A percentile compares a stretch with the other conserved stretches of the same genome.
These are phyloP conservation scores for Cyrtorhinus lividipennis DNA, from an alignment of 1,140 invertebrate species.

Conservation along the genomic window DNA sequence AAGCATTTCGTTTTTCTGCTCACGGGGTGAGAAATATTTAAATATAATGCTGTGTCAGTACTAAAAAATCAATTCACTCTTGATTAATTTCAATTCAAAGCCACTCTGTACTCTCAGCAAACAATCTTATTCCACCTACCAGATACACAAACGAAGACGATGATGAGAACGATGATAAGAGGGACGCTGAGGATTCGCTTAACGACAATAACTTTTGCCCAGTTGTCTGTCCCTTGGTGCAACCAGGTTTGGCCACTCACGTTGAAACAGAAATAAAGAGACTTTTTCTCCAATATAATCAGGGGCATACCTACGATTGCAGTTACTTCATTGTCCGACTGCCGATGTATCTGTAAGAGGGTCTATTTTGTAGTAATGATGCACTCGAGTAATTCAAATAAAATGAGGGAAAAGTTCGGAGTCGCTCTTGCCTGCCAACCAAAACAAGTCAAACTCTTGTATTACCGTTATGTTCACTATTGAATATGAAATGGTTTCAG, in stretches of 20 bases:
- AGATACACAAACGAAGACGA: background rate
- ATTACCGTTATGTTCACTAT: background rate
- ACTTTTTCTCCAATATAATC: background rate
- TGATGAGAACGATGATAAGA: background rate
- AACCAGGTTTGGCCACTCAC: background rate
- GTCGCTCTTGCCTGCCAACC: no score
- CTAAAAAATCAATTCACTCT: background rate
- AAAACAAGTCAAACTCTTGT: background rate
- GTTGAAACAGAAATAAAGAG: background rate
- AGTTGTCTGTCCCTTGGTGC: slow-evolving; percentile 4
- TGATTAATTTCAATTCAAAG: background rate
- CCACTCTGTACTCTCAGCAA: no score
- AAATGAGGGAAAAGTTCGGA: background rate
- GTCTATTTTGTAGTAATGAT: background rate
- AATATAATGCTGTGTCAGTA: background rate
- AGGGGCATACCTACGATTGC: background rate
- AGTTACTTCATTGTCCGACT: background rate
- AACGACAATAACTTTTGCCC: background rate
- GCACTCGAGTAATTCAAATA: background rate
- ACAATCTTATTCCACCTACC: no score
- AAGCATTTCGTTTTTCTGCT: no score
- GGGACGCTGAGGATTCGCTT: background rate
- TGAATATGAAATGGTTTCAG: background rate
- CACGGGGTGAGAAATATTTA: background rate
- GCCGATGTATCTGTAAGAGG: background rate